These are phyloP conservation scores for Didymodactylos carnosus DNA, from an alignment of 2,888 invertebrate species.

Conservation along the genomic window DNA sequence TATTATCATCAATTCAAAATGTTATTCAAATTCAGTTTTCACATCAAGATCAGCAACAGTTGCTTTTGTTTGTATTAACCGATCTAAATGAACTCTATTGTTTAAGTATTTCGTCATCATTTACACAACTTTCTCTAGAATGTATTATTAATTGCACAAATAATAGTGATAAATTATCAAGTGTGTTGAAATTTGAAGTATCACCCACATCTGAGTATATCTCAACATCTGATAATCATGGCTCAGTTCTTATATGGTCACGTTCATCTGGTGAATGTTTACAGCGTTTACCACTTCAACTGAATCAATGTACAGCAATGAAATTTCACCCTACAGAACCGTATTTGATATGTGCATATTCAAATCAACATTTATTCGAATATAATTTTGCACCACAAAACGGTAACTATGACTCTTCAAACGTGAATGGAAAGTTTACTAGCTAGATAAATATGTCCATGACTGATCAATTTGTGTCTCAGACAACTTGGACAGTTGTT, in stretches of 20 bases:
- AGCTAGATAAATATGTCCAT: too few species aligned
- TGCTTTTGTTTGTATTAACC: not conserved
- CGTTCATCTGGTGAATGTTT: not conserved
- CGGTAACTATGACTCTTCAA: too few species aligned
- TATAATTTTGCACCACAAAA: not conserved
- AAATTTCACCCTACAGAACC: not conserved
- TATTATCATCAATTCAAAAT: not conserved
- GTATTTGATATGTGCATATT: not conserved
- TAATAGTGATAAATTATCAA: too few species aligned
- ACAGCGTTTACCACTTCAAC: not conserved
- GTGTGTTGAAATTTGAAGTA: not conserved
- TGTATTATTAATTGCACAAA: too few species aligned
- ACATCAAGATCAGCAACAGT: not conserved
- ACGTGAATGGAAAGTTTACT: too few species aligned
- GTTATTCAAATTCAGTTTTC: not conserved
- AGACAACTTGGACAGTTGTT: too few species aligned
- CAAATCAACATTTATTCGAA: not conserved
- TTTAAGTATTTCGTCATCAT: not conserved
- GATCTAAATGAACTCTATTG: not conserved
- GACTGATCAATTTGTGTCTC: too few species aligned
- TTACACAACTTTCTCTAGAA: too few species aligned
- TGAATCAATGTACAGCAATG: not conserved
- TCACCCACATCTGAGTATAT: not conserved
- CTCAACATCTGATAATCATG: not conserved
- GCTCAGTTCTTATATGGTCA: not conserved